Percentiles rank a stretch among this genome's conserved stretches.
These are phyloP conservation scores for Anorthoa munda DNA, from an alignment of 2,888 invertebrate genomes.

Conservation along the genomic window DNA sequence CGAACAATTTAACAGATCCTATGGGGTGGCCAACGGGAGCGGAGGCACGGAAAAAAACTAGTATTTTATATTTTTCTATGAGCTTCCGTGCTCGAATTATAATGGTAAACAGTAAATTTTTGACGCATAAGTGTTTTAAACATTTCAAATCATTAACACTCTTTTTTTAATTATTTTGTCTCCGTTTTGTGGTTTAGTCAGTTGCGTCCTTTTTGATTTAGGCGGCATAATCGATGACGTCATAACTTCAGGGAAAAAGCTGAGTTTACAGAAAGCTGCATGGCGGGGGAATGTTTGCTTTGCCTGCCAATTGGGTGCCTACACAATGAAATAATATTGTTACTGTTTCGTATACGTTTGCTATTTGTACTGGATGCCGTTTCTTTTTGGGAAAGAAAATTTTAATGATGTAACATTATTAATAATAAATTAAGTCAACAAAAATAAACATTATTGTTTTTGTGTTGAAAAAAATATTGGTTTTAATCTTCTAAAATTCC, in stretches of 20 bases:
- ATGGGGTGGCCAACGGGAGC: no score
- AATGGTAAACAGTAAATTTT: no score
- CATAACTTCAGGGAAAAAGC: conserved; percentile 53
- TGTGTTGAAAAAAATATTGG: no score
- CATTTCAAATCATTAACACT: no score
- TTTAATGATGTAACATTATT: no score
- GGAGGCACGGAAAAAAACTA: no score
- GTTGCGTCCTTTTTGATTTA: neutral
- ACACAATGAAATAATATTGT: conserved; percentile 38
- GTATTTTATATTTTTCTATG: no score
- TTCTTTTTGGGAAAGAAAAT: neutral
- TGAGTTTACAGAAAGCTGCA: conserved; percentile 38
- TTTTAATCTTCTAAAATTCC: no score
- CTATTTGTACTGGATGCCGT: neutral
- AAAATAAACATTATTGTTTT: no score
- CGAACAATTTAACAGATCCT: no score
- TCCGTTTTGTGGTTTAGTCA: neutral
- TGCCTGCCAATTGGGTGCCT: conserved; percentile 4
- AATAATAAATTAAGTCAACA: no score
- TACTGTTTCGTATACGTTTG: conserved; percentile 29
- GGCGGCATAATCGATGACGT: conserved; percentile 41
- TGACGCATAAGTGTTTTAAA: neutral
- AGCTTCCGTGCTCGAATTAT: no score
- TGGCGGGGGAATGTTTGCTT: conserved; percentile 36
- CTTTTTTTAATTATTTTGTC: neutral